Evolutionary conservation across 53 echinoderm and acorn worm genomes (phyloP).

Genomic region (Holothuria scabra): DNA sequence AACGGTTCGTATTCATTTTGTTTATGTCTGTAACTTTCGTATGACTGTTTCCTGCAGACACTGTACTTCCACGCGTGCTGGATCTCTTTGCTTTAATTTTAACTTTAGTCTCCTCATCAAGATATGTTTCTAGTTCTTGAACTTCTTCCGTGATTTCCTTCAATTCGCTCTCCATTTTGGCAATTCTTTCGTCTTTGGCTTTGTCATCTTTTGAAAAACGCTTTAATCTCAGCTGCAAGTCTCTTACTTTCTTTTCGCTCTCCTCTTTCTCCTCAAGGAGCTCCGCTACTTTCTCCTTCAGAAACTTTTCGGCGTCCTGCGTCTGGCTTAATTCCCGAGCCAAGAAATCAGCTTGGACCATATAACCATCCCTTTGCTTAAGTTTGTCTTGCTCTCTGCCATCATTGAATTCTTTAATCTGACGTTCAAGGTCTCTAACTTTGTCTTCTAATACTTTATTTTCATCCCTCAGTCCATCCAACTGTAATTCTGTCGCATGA

Average conservation of each 20-base stretch:
- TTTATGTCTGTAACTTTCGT: conserved; percentile 28
- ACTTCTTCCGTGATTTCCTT: conserved; percentile 78
- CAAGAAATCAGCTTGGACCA: conserved; percentile 84
- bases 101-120: conserved; percentile 74
- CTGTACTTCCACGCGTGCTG: conserved; percentile 12
- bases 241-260: conserved; percentile 81
- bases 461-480: conserved; percentile 69
- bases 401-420: conserved; percentile 47
- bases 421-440: conserved; percentile 60
- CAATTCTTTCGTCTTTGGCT: conserved; percentile 86
- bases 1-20: conserved; percentile 30
- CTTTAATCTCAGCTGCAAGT: conserved; percentile 88
- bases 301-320: conserved; percentile 85
- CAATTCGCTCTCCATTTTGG: conserved; percentile 78
- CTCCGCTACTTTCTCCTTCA: conserved; percentile 87
- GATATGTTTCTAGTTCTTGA: conserved; percentile 73
- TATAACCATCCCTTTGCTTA: conserved; percentile 70
- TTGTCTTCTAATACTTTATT: conserved; percentile 53
- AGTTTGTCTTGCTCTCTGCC: conserved; percentile 49
- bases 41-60: conserved; percentile 18
- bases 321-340: conserved; percentile 80
- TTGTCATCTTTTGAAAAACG: conserved; percentile 93
- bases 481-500: conserved; percentile 56
- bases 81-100: conserved; percentile 52
- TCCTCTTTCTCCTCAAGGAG: conserved; percentile 87